Conservation (phyloP, 2,888 invertebrate genomes). For the Drosophila maculinotata region DNA sequence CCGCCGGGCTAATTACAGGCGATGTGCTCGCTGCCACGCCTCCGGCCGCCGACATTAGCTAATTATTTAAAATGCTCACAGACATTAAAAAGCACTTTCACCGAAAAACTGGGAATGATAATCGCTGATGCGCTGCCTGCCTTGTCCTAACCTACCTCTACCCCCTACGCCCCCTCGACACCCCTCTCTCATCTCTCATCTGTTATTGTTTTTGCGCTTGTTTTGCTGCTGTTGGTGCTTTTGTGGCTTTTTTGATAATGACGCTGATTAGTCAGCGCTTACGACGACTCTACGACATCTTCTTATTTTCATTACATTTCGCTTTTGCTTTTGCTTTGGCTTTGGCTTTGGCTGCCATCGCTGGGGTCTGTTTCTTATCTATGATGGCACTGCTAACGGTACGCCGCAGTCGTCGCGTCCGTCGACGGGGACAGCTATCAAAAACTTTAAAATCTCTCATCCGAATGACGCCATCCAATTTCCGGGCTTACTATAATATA, state of each 20-base stretch:
- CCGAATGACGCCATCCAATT: slow-evolving; percentile 43
- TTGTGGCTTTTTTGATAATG: slow-evolving; percentile 66
- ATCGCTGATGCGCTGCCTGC: slow-evolving; percentile 71
- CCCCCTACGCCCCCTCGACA: not conserved
- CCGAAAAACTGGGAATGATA: slow-evolving; percentile 63
- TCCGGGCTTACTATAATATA: slow-evolving; percentile 17
- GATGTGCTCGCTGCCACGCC: slow-evolving; percentile 22
- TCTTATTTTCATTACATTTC: slow-evolving; percentile 41
- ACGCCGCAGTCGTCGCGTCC: slow-evolving; percentile 26
- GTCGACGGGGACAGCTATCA: slow-evolving; percentile 20
- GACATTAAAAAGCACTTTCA: slow-evolving; percentile 80
- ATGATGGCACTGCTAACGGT: slow-evolving; percentile 40
- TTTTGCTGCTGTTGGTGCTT: slow-evolving; percentile 48
- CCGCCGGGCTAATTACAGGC: slow-evolving; percentile 59
- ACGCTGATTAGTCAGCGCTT: slow-evolving; percentile 78
- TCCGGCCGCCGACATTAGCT: slow-evolving; percentile 60
- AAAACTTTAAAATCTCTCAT: slow-evolving; percentile 46
- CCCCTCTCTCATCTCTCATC: not conserved
- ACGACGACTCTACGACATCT: slow-evolving; percentile 65
- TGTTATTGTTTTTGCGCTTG: slow-evolving; percentile 34
- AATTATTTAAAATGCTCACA: slow-evolving; percentile 78
- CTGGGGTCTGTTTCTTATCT: slow-evolving; percentile 41
- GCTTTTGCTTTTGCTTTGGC: slow-evolving; percentile 7
- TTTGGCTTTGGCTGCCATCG: not conserved
- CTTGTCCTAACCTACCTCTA: slow-evolving; percentile 9